These are phyloP conservation scores for Mesorhabditis sp. DNA, from an alignment of 2,888 invertebrate species.

Conservation along the genomic window DNA sequence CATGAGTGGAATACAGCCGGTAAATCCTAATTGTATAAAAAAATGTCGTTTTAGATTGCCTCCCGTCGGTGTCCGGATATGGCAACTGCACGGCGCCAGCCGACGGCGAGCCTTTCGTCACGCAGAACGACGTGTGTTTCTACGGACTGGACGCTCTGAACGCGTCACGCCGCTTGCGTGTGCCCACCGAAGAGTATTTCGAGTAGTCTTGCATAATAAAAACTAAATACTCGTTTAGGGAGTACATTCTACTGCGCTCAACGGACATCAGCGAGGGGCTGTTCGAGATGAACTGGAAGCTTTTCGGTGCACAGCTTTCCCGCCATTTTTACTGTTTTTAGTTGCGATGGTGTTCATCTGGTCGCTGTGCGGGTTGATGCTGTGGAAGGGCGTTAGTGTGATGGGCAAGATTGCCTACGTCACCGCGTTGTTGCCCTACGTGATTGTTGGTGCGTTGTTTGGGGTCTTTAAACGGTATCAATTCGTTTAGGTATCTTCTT, in stretches of 20 bases:
- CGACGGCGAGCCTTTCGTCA: not conserved
- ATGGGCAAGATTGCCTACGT: constrained; percentile 35
- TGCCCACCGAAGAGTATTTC: not conserved
- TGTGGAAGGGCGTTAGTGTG: constrained; percentile 45
- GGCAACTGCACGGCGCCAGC: too few relatives aligned
- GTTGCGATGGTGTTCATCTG: constrained; percentile 27
- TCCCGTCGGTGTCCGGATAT: too few relatives aligned
- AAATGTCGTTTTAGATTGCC: not conserved
- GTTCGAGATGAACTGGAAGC: constrained; percentile 35
- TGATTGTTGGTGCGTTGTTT: constrained; percentile 45
- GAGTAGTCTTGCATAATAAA: not conserved
- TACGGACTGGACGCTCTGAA: not conserved
- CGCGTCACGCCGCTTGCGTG: not conserved
- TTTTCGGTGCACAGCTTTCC: constrained; percentile 7
- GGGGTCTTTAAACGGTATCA: too few relatives aligned
- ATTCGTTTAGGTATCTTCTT: constrained; percentile 31
- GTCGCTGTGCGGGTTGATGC: constrained; percentile 34
- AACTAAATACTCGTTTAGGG: constrained; percentile 18
- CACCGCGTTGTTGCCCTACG: constrained; percentile 46
- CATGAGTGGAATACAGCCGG: constrained; percentile 22
- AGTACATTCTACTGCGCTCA: constrained; percentile 30
- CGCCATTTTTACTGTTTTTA: not conserved
- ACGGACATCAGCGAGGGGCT: constrained; percentile 25
- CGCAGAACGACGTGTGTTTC: not conserved
- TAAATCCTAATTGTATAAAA: not conserved